Base-by-base conservation (phyloP, 2,113 vertebrate species). In the Alectura lathami region DNA sequence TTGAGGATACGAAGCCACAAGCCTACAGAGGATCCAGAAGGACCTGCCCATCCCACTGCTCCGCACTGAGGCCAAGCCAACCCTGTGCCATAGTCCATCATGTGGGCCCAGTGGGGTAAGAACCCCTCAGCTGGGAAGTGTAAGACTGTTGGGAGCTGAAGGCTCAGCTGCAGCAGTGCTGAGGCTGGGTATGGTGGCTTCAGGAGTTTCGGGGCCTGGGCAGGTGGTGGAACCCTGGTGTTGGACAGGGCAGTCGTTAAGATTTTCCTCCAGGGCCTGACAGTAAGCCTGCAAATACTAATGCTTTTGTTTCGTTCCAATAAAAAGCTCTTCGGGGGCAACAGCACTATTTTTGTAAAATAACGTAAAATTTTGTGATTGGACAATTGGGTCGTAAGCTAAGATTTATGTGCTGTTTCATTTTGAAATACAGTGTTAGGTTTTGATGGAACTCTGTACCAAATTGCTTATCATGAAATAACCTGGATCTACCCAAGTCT, bases 11-110 rank as follows among this genome's bases (percentile, higher is more conserved):
- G 30, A 9, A 67, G 38, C 2, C 24, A 86, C 11, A 27, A 72
- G 38, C 6, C 14, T 1, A 0, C 42, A 11, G 5, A 6, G 0
- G 6, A 15, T 47, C 30, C 30, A 9, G 5, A 6, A 53, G 14
- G 7, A 9, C 10, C 70, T 38, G 29, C 8, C 11, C 2, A 4
- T 34, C 6, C 34, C 34, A n/a, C 3, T 11, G 17, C 18, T 20
- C 9, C 26, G 62, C 3, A 8, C 34, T 22, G 34, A 9, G 56
- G 3, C 36, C 0, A 2, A 43, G 4, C 10, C 3, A 4, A 43
- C 30, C 8, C 20, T 77, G 50, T 8, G 9, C 16, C 3, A 13
- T 6, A 5, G 11, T 24, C 5, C 14, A 0, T 0, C 29, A 17
- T 13, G 10, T 21, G 8, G 21, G 12, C 6, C 15, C 4, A 9